Evolutionary conservation across 2,113 vertebrate species (phyloP), one percentile per base, ranked within the genome.

Genomic region (Scytalopus superciliaris): DNA sequence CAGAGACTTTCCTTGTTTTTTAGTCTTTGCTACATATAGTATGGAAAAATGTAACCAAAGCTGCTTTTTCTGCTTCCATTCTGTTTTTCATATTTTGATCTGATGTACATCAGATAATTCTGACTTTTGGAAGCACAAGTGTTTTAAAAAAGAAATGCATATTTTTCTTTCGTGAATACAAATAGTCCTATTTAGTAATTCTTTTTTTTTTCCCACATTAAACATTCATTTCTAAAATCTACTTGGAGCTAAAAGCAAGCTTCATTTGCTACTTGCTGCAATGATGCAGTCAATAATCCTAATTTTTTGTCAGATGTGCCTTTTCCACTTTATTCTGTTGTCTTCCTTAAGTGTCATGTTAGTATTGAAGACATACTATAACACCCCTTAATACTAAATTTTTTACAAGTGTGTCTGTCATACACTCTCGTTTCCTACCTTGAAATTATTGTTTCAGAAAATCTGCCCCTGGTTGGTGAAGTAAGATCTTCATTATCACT

Each of bases 351-450:
- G 8, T 77, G 39, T 28, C 28, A 8, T 45, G 27, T 21, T 64
- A 31, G 19, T 56, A 69, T 35, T 77, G 50, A 69, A 62, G 39
- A 33, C 1, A 7, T 39, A 27, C 4, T 6, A 8, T 70, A 78
- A 47, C 0, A 0, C 39, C 70, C 35, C 39, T 53, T 69, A 77
- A n/a, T n/a, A 40, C 9, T 66, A 77, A 19, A 33, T 7, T 19
- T 62, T 64, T 81, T 67, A n/a, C 30, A 57, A 52, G 16, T n/a
- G 3, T 70, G 3, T 76, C 35, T 81, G 19, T 44, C 19, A 57
- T 37, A 39, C 7, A 19, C 2, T 5, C 4, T 77, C 10, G 45
- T 93, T 91, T 91, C 10, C 31, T 82, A 24, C 31, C 35, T 50
- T 82, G 33, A 90, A 67, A 78, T 57, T 37, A 55, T 19, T 68